These are phyloP conservation scores for Caradrina kadenii DNA, from an alignment of 2,888 invertebrate genomes.

Conservation along the genomic window DNA sequence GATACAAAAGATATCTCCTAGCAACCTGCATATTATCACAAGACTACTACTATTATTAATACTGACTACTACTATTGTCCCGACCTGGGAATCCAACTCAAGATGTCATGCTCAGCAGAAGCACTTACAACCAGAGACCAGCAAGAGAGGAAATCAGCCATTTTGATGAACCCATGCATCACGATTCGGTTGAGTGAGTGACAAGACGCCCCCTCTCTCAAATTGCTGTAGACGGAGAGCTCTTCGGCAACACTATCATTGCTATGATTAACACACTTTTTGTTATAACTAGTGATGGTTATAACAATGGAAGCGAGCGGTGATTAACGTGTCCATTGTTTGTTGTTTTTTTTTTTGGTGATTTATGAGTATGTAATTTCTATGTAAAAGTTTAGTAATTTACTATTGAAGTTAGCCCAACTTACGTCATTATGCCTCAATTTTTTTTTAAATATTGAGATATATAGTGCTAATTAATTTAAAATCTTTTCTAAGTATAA, in stretches of 20 bases:
- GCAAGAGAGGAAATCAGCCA: too few relatives aligned
- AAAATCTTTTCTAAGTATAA: too few relatives aligned
- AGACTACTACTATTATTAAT: too few relatives aligned
- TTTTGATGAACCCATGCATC: constrained; percentile 66
- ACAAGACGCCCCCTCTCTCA: constrained; percentile 71
- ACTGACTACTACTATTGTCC: too few relatives aligned
- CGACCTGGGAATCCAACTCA: too few relatives aligned
- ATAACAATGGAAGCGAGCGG: constrained; percentile 60
- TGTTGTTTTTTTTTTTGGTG: constrained; percentile 38
- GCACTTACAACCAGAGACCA: too few relatives aligned
- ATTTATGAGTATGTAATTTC: constrained; percentile 35
- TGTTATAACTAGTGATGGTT: constrained; percentile 53
- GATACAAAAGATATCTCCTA: too few relatives aligned
- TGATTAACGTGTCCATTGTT: constrained; percentile 50
- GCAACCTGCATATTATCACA: too few relatives aligned
- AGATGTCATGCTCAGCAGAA: too few relatives aligned
- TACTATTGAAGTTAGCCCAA: background rate
- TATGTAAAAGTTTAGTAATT: constrained; percentile 10
- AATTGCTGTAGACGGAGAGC: constrained; percentile 79
- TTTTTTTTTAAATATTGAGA: too few relatives aligned
- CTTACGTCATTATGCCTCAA: too few relatives aligned
- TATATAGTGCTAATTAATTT: too few relatives aligned
- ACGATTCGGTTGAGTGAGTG: constrained; percentile 69
- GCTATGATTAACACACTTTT: constrained; percentile 74
- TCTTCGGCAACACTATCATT: constrained; percentile 67